Base-by-base conservation (phyloP, 2,113 vertebrate species). In the Sceloporus tristichus region DNA sequence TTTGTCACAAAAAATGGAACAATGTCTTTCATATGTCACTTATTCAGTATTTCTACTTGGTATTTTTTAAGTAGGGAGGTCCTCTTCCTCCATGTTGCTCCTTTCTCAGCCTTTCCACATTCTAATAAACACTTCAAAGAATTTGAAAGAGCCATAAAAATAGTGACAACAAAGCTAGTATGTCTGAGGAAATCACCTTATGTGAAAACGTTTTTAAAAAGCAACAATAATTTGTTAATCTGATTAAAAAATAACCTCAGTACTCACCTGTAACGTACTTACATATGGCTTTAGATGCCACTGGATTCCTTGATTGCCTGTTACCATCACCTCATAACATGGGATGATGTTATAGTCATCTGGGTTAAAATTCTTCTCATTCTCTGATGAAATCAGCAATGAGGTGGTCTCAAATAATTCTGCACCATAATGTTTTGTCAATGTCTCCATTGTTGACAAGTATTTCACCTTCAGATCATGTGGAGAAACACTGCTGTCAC, bases 391-490 rank as follows among this genome's bases (percentile, higher is more conserved):
- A 25, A 99, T 97, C 77, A 93, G 87, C 82, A 99, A 77, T 0
- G 86, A 95, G 0, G 93, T 85, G 0, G 98, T 97, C 94, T 98
- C 96, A 62, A 98, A 96, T 75, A 97, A 93, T 93, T 99, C 99
- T 0, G 96, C 96, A 86, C 99, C 99, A 1, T 98, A 97, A 91
- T 97, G 94, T 19, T 96, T 97, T 8, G 98, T 99, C 91, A 99
- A 92, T 0, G 98, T 98, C 92, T 99, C 99, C 95, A 99, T 95
- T 0, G 98, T 99, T 74, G 99, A 98, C 87, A 99, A 94, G 93
- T 99, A 99, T 92, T 99, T 99, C 66, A 99, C 98, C 89, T 99
- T 99, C 91, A 99, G 97, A 77, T 99, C 99, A 1, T 99, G 98
- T 0, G 95, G 94, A 0, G 98, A 98, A 90, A 99, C 98, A 0